phyloP scores from a whole-genome alignment of 2,113 vertebrate species.

The Lamprotornis superbus region DNA sequence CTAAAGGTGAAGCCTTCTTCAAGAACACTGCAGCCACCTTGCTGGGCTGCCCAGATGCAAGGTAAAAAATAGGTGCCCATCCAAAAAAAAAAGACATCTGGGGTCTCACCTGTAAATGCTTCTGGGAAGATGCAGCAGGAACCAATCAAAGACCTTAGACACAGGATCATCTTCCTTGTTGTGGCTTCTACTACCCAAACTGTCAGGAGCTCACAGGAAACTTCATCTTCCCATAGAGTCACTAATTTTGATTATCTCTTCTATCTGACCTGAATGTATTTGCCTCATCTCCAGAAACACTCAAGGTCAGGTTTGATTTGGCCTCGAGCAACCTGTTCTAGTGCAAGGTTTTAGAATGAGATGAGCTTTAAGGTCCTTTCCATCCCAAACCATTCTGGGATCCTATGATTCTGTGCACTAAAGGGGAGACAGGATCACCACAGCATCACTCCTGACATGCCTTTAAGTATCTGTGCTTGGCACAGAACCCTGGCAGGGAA shows the following conservation, averaged over 20 bases:
- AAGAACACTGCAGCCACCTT: not conserved
- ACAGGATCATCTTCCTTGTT: fast-evolving
- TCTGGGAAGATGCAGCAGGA: not conserved
- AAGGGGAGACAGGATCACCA: fast-evolving
- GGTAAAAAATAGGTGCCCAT: not conserved
- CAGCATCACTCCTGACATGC: fast-evolving
- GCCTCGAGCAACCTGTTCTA: not conserved
- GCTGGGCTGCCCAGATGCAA: not conserved
- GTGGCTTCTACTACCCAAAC: not conserved
- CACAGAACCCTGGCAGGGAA: not conserved
- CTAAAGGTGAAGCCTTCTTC: not conserved
- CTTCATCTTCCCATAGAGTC: not conserved
- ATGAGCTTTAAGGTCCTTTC: not conserved
- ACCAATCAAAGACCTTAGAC: not conserved
- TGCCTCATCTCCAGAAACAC: not conserved
- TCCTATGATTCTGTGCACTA: not conserved
- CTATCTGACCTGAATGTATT: not conserved
- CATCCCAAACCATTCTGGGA: not conserved
- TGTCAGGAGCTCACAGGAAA: not conserved
- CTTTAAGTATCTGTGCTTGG: not conserved
- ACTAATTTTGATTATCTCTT: not conserved
- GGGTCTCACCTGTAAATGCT: not conserved
- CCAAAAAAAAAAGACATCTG: not conserved
- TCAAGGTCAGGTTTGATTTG: no score
- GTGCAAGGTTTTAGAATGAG: not conserved